phyloP scores from a whole-genome alignment of 2,888 invertebrate genomes.

The Anticlea derivata region DNA sequence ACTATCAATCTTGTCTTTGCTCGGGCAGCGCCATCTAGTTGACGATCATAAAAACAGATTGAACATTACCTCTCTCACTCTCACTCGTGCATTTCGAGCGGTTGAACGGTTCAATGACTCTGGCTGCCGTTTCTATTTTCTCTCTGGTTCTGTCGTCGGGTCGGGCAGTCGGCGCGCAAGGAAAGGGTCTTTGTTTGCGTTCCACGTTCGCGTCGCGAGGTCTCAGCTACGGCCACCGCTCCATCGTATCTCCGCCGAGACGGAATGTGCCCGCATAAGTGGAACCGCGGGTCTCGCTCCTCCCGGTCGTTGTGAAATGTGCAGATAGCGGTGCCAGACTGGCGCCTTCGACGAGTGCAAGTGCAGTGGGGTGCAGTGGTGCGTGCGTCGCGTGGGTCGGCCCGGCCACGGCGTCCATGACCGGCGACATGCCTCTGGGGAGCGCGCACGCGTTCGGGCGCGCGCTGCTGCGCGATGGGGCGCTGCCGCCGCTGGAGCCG shows the following conservation, averaged over 20 bases:
- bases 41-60: constrained; percentile 25
- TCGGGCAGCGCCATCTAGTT: constrained; percentile 59
- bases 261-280: constrained; percentile 81
- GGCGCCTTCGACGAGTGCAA: constrained; percentile 78
- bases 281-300: constrained; percentile 80
- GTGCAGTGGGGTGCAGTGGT: constrained; percentile 82
- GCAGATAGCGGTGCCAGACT: constrained; percentile 69
- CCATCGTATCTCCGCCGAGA: constrained; percentile 73
- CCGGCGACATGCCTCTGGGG: constrained; percentile 82
- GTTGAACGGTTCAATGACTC: constrained; percentile 83
- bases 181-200: constrained; percentile 83
- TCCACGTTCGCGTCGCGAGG: constrained; percentile 80
- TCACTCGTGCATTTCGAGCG: constrained; percentile 62
- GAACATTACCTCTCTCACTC: constrained; percentile 61
- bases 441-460: constrained; percentile 82
- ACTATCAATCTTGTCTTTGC: constrained; percentile 21
- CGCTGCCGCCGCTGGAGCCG: constrained; percentile 78
- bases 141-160: constrained; percentile 81
- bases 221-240: constrained; percentile 68
- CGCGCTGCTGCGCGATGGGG: constrained; percentile 78
- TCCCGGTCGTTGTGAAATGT: constrained; percentile 79
- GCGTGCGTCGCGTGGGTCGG: constrained; percentile 77
- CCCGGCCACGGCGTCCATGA: constrained; percentile 81
- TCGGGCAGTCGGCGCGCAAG: constrained; percentile 57
- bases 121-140: constrained; percentile 83